phyloP scores from a whole-genome alignment of 2,888 invertebrate species.

The Calephelis perditalis region DNA sequence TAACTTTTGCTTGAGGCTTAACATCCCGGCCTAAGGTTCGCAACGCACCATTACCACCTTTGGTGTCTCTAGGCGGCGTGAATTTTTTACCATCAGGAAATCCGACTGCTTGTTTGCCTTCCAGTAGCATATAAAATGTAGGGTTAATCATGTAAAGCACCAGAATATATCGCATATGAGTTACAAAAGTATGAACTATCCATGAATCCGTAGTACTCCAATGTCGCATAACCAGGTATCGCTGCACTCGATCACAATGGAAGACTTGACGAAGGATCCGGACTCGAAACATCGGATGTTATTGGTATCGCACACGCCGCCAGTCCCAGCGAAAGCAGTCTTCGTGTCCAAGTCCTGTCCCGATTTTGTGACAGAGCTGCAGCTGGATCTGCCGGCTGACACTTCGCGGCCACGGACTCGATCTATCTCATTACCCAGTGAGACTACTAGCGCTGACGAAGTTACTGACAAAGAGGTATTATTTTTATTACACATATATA shows the following conservation, averaged over 20 bases:
- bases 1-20: too few relatives aligned
- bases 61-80: too few relatives aligned
- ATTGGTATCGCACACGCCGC: slow-evolving; percentile 84
- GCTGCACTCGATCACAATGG: slow-evolving; percentile 91
- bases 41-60: too few relatives aligned
- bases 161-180: too few relatives aligned
- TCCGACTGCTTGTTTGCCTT: too few relatives aligned
- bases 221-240: slow-evolving; percentile 76
- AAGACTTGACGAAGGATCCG: slow-evolving; percentile 89
- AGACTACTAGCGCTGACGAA: slow-evolving; percentile 19
- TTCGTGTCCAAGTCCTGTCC: slow-evolving; percentile 91
- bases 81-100: too few relatives aligned
- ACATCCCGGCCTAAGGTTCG: too few relatives aligned
- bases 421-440: slow-evolving; percentile 43
- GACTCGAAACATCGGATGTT: slow-evolving; percentile 90
- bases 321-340: slow-evolving; percentile 61
- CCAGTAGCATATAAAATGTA: too few relatives aligned
- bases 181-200: too few relatives aligned
- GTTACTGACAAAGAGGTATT: not conserved
- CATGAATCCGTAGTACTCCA: too few relatives aligned
- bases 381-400: slow-evolving; percentile 30
- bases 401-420: slow-evolving; percentile 26
- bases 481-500: not conserved
- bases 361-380: slow-evolving; percentile 70
- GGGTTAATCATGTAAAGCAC: too few relatives aligned